These are phyloP conservation scores for Noctua janthina DNA, from an alignment of 2,888 invertebrate genomes.

Conservation along the genomic window DNA sequence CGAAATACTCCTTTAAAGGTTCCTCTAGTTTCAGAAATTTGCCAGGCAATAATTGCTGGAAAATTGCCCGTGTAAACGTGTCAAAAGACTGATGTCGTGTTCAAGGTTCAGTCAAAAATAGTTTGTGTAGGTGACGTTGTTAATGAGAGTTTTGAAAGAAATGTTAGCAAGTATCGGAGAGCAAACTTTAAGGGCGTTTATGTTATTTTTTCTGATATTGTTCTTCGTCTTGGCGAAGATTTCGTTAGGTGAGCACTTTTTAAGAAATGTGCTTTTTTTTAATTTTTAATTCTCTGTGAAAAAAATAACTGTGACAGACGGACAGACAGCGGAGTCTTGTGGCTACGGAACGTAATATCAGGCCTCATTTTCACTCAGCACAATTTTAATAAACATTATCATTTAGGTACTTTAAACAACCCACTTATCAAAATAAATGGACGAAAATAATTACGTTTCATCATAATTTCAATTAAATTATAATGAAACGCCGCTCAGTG, in stretches of 20 bases:
- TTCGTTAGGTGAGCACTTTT: too few relatives aligned
- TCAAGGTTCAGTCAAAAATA: slow-evolving; percentile 46
- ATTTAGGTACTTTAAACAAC: neutral
- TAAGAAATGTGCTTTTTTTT: too few relatives aligned
- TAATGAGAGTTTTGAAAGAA: slow-evolving; percentile 43
- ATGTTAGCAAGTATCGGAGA: slow-evolving; percentile 28
- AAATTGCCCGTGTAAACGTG: slow-evolving; percentile 19
- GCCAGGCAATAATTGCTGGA: neutral
- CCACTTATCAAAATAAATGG: neutral
- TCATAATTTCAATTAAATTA: slow-evolving; percentile 26
- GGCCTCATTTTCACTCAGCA: neutral
- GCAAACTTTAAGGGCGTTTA: slow-evolving; percentile 11
- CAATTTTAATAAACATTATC: slow-evolving; percentile 16
- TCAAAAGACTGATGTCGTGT: slow-evolving; percentile 13
- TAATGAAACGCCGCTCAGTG: neutral
- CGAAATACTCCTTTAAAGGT: neutral
- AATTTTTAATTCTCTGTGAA: too few relatives aligned
- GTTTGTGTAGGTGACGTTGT: slow-evolving; percentile 20
- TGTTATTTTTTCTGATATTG: neutral
- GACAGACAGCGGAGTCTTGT: neutral
- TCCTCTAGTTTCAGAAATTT: neutral
- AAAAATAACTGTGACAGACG: neutral
- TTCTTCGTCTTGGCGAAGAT: neutral
- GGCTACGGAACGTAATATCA: neutral
- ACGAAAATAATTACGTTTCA: slow-evolving; percentile 16